These are phyloP conservation scores for Drosophila fulvimacula DNA, from an alignment of 2,888 invertebrate genomes.

Conservation along the genomic window DNA sequence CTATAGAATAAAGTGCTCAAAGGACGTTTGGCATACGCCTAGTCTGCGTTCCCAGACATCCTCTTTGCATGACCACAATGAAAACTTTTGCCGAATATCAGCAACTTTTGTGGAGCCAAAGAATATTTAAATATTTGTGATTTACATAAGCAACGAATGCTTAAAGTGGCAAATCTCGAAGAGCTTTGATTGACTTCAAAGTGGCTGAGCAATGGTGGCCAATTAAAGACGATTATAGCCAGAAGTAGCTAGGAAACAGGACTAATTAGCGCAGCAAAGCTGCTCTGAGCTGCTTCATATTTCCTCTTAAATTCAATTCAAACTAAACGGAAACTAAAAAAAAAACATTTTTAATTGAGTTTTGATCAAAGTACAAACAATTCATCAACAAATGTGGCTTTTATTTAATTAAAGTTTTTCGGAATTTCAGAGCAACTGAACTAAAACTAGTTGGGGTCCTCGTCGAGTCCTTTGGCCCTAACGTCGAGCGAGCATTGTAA, in stretches of 20 bases:
- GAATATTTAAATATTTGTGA: conserved; percentile 15
- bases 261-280: neutral
- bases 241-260: neutral
- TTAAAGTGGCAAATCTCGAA: neutral
- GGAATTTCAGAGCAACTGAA: conserved; percentile 16
- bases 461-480: neutral
- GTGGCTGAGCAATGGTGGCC: neutral
- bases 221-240: neutral
- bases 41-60: conserved; percentile 63
- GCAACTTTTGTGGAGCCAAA: conserved; percentile 27
- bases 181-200: neutral
- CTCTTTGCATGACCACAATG: conserved; percentile 20
- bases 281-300: no score
- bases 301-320: conserved; percentile 12
- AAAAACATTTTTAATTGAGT: conserved; percentile 42
- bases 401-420: conserved; percentile 46
- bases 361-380: conserved; percentile 18
- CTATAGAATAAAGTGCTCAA: neutral
- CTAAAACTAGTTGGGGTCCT: conserved; percentile 6
- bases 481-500: conserved; percentile 18
- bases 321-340: conserved; percentile 13
- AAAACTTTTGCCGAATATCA: conserved; percentile 54
- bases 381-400: conserved; percentile 30
- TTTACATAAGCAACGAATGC: neutral
- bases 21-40: conserved; percentile 8